These are phyloP conservation scores for Stichopus chloronotus DNA, from an alignment of 35 echinoderm and acorn worm genomes.

Conservation along the genomic window DNA sequence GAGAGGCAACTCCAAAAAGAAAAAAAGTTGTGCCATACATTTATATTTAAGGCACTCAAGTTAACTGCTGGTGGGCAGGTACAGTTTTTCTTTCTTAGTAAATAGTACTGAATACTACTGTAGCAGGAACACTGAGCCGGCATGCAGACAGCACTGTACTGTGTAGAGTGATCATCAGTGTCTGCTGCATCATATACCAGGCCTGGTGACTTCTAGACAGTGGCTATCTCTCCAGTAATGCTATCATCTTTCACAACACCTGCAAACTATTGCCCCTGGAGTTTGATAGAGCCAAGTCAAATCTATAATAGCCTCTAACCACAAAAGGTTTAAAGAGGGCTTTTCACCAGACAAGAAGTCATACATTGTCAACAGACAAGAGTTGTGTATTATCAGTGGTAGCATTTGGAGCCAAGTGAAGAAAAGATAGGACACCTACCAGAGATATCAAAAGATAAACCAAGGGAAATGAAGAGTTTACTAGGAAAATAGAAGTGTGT, in stretches of 20 bases:
- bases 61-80: too few species aligned
- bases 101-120: too few species aligned
- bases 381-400: too few species aligned
- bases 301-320: constrained; percentile 5
- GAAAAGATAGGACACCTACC: too few species aligned
- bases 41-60: too few species aligned
- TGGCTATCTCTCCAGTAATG: background rate
- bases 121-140: too few species aligned
- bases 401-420: too few species aligned
- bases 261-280: constrained; percentile 32
- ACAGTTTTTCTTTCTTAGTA: too few species aligned
- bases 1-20: too few species aligned
- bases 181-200: background rate
- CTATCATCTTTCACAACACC: constrained; percentile 45
- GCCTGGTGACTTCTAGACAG: background rate
- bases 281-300: background rate
- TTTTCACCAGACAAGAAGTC: background rate
- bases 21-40: too few species aligned
- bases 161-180: background rate
- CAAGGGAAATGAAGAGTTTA: background rate
- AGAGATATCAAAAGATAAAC: background rate
- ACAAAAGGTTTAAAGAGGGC: constrained; percentile 7
- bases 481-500: background rate
- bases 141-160: too few species aligned
- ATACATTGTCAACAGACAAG: too few species aligned